Evolutionary conservation across 2,888 invertebrate genomes (phyloP), one percentile per base, ranked within the genome.

Genomic region (Unio pictorum): DNA sequence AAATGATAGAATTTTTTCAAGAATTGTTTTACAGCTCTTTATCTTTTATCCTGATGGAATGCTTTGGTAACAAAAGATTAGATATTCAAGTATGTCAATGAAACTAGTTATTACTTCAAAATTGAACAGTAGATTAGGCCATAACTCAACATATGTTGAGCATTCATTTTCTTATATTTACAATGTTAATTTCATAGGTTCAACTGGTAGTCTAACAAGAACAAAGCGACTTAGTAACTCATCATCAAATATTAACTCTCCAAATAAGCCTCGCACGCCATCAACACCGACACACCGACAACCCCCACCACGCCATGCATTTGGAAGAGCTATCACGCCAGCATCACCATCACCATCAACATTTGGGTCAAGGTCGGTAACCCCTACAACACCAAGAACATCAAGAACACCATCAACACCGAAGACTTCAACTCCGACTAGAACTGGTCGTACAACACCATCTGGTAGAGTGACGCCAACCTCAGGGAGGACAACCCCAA

Each of bases 191-290:
- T 45, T 26, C 30, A 65, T 69, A 85, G 86, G 86, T 64, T 87
- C 86, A 26, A 84, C 86, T 17, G 85, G 86, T 58, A 86, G 84
- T 71, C 74, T 87, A 57, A 79, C 78, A 26, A 75, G 84, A 59
- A 79, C 83, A 28, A 84, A 84, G 66, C 83, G 86, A 56, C 75
- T 86, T 45, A 85, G 84, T 72, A 82, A 78, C 30, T 86, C 86
- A 34, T 84, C 86, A 26, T 81, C 84, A 20, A 84, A 81, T 72
- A 74, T 84, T 45, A 79, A 78, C 45, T 78, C 84, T 34, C 80
- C 81, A 34, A 73, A 78, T 4, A 75, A 76, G 60, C 69, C 77
- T 65, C 78, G 78, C 69, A 67, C 73, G 15, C 76, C 79, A 67
- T 76, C 79, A 61, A 73, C 68, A 17, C 61, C 72, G 55, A 70